Conservation (phyloP, 2,888 invertebrate genomes). For the Cordilura impudica region DNA sequence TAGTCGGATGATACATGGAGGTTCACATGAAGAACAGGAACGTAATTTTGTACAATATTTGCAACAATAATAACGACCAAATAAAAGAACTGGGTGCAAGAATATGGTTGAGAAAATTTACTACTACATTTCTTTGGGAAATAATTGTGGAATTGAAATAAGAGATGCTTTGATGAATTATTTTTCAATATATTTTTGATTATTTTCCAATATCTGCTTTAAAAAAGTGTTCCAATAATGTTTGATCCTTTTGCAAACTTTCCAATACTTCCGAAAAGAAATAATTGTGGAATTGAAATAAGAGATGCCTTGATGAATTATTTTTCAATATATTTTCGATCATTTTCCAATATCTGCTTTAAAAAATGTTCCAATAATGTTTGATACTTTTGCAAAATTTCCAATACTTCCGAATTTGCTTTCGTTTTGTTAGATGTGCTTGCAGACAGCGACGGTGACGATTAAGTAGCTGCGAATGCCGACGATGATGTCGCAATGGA, state of each 20-base stretch:
- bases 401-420: background rate
- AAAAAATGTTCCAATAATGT: background rate
- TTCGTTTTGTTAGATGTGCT: background rate
- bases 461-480: background rate
- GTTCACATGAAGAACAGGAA: background rate
- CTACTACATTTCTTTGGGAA: too few relatives aligned
- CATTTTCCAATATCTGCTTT: background rate
- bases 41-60: constrained; percentile 8
- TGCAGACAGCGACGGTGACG: background rate
- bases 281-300: too few relatives aligned
- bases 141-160: background rate
- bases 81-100: too few relatives aligned
- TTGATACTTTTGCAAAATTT: background rate
- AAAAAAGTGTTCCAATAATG: too few relatives aligned
- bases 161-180: background rate
- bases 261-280: too few relatives aligned
- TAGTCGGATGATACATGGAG: constrained; percentile 29
- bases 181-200: background rate
- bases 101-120: too few relatives aligned
- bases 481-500: background rate
- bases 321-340: background rate
- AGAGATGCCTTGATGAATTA: background rate
- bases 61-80: background rate
- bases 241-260: too few relatives aligned
- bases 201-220: background rate